Evolutionary conservation across 2,113 vertebrate species (phyloP).

Genomic region (Siniperca knerii): DNA sequence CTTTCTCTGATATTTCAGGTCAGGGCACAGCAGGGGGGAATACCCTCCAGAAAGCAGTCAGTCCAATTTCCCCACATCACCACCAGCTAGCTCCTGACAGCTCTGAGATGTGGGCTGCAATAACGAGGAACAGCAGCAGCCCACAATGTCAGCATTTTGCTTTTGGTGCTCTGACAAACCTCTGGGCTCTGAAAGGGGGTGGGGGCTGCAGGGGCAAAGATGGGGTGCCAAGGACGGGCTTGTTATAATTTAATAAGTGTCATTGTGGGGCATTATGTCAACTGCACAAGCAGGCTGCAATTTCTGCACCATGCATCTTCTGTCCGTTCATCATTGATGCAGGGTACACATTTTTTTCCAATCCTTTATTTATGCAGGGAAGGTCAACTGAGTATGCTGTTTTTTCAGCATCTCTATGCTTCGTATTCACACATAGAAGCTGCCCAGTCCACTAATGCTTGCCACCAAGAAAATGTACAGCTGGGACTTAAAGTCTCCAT

Average conservation of each 20-base stretch:
- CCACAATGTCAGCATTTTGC: constrained; percentile 88
- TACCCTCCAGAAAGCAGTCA: constrained; percentile 69
- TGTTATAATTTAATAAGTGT: constrained; percentile 90
- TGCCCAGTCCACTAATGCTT: constrained; percentile 9
- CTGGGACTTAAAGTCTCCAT: constrained; percentile 7
- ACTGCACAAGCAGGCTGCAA: constrained; percentile 73
- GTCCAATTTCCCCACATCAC: constrained; percentile 90
- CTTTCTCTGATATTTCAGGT: constrained; percentile 63
- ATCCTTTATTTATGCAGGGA: background rate
- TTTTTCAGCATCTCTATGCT: constrained; percentile 11
- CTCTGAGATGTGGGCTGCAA: constrained; percentile 87
- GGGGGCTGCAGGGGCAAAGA: constrained; percentile 23
- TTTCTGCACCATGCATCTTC: constrained; percentile 31
- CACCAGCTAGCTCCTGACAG: constrained; percentile 88
- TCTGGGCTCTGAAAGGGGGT: constrained; percentile 82
- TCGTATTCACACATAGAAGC: constrained; percentile 8
- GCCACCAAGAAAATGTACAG: constrained; percentile 25
- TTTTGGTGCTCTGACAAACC: constrained; percentile 86
- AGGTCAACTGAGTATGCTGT: background rate
- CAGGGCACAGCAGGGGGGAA: constrained; percentile 33
- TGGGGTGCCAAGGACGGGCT: constrained; percentile 80
- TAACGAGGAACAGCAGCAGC: constrained; percentile 87
- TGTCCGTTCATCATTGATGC: constrained; percentile 36
- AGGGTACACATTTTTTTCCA: background rate
- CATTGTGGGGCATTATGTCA: constrained; percentile 85